A percentile compares a stretch with the other conserved stretches of the same genome.
Conservation (phyloP, 1,140 invertebrate genomes). For the Heliothis subflexa region DNA sequence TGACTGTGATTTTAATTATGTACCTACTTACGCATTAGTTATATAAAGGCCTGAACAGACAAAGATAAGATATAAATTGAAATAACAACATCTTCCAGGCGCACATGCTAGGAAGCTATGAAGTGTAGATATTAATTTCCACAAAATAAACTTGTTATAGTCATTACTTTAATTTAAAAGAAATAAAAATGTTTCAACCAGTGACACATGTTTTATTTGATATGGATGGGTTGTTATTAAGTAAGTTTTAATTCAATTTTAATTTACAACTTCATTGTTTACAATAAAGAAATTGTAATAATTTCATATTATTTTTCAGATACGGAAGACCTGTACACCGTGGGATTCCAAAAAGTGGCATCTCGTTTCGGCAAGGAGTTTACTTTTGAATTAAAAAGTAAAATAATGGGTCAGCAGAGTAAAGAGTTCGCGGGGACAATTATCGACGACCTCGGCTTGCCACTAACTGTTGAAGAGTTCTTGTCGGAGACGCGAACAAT, state of each 20-base stretch:
- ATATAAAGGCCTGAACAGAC: constrained; percentile 21
- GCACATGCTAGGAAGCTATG: background rate
- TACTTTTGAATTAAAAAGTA: constrained; percentile 91
- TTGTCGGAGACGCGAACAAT: constrained; percentile 73
- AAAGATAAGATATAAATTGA: constrained; percentile 27
- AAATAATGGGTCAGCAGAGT: constrained; percentile 92
- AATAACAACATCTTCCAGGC: constrained; percentile 26
- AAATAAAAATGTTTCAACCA: constrained; percentile 68
- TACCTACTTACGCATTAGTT: constrained; percentile 13
- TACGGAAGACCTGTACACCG: constrained; percentile 92
- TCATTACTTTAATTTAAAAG: background rate
- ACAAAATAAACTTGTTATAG: background rate
- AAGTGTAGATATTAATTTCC: background rate
- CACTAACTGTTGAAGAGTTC: constrained; percentile 91
- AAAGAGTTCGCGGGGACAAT: constrained; percentile 88
- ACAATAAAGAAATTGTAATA: background rate
- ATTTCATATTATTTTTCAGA: constrained; percentile 87
- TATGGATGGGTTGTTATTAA: constrained; percentile 83
- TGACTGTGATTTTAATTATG: constrained; percentile 24
- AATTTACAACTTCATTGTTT: background rate
- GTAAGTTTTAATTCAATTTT: constrained; percentile 63
- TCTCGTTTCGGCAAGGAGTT: constrained; percentile 90
- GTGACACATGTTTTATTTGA: constrained; percentile 84
- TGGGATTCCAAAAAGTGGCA: constrained; percentile 90
- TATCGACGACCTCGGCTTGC: constrained; percentile 89